phyloP scores from a whole-genome alignment of 2,888 invertebrate genomes.

The Lasioglossum villosulum region DNA sequence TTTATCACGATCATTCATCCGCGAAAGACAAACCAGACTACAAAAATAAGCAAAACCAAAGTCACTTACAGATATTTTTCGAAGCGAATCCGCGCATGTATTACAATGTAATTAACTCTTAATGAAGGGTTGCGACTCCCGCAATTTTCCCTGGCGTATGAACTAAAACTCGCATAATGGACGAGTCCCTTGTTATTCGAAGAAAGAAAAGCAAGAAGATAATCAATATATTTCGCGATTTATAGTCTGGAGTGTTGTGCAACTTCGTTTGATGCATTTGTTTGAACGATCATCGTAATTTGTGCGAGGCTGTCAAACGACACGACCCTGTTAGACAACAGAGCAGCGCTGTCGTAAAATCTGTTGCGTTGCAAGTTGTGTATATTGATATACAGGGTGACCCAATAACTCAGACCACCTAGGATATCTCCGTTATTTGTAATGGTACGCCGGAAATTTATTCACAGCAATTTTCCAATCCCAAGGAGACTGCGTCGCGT shows the following conservation, averaged over 20 bases:
- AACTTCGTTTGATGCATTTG: slow-evolving; percentile 5
- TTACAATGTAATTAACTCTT: not conserved
- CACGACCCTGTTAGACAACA: not conserved
- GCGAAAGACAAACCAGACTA: not conserved
- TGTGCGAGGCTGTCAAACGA: not conserved
- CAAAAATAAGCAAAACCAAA: not conserved
- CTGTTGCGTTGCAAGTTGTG: slow-evolving; percentile 3
- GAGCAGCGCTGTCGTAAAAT: not conserved
- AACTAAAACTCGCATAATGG: not conserved
- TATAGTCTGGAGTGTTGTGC: not conserved
- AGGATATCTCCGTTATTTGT: not conserved
- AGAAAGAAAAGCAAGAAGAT: not conserved
- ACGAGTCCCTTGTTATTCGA: not conserved
- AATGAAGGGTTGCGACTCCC: not conserved
- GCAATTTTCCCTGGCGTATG: not conserved
- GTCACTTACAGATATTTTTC: not conserved
- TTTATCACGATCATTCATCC: not conserved
- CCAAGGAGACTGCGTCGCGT: not conserved
- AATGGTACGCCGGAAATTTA: not conserved
- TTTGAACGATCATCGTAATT: slow-evolving; percentile 14
- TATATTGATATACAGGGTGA: slow-evolving; percentile 12
- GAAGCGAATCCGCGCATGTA: not conserved
- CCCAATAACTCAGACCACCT: not conserved
- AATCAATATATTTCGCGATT: not conserved
- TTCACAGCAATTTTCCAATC: not conserved